Base-by-base conservation (phyloP, 92 coral and sea anemone species). In the Phymanthus crucifer region DNA sequence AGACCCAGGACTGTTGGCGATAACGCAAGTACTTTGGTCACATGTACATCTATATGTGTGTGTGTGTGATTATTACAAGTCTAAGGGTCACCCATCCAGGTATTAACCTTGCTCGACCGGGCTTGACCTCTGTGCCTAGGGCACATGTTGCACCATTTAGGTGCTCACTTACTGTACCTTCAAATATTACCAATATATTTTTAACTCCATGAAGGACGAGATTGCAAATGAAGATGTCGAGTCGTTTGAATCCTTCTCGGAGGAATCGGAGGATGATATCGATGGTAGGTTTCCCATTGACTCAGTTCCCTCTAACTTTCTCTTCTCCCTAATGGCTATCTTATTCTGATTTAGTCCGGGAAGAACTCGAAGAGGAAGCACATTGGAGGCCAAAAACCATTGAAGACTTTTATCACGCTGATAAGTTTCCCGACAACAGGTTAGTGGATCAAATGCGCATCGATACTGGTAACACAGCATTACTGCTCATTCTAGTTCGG, bases 391-490 rank as follows among this genome's bases (percentile, higher is more conserved):
- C 85, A 24, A 93, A 89, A 58, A 80, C 72, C 54, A 87, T 93
- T 27, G 94, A 85, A 32, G 97, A 93, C 73, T 93, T 87, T 47
- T 89, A 90, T 65, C 87, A 83, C 29, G 72, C 71, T 34, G 87
- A 82, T 26, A 76, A 88, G 64, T 85, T 76, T 57, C 79, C 89
- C 21, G 80, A 38, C 70, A 79, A 84, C 81, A 87, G 78, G 85
- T 40, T 52, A 38, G 74, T 69, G n/a, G 24, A 43, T 23, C 24
- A 21, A 14, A 61, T n/a, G n/a, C n/a, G n/a, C n/a, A n/a, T n/a
- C n/a, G n/a, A n/a, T n/a, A n/a, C n/a, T n/a, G n/a, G n/a, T 10
- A 17, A 2, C 16, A 45, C 50, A 9, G 50, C 27, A 17, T 50
- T 50, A 54, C 4, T 54, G 6, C 34, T 12, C 31, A 19, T 26